Evolutionary conservation across 1,140 invertebrate genomes (phyloP).

Genomic region (Drepana arcuata): DNA sequence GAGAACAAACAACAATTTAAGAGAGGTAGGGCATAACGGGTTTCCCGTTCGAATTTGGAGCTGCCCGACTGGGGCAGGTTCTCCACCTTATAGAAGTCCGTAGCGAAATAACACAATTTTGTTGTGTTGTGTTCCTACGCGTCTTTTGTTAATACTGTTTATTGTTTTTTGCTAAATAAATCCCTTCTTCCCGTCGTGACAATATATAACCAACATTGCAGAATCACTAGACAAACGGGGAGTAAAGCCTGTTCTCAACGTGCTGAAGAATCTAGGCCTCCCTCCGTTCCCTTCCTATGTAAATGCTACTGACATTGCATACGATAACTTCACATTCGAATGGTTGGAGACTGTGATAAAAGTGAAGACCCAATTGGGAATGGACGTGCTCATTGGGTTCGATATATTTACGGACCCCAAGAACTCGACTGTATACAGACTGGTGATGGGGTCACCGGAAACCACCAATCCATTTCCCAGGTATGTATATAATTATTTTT

Average conservation of each 20-base stretch:
- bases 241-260: slow-evolving; percentile 73
- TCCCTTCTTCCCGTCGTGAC: too few species aligned
- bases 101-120: too few species aligned
- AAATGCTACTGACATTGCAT: slow-evolving; percentile 60
- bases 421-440: slow-evolving; percentile 75
- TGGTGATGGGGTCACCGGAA: slow-evolving; percentile 76
- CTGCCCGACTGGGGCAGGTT: too few species aligned
- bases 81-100: too few species aligned
- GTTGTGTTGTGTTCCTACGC: too few species aligned
- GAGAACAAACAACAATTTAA: too few species aligned
- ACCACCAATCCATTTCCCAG: slow-evolving; percentile 76
- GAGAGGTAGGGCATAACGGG: too few species aligned
- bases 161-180: too few species aligned
- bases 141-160: too few species aligned
- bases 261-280: slow-evolving; percentile 73
- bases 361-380: slow-evolving; percentile 75
- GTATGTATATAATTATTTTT: slow-evolving; percentile 55
- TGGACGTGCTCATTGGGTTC: slow-evolving; percentile 80
- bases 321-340: slow-evolving; percentile 65
- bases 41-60: too few species aligned
- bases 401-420: slow-evolving; percentile 78
- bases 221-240: slow-evolving; percentile 74
- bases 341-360: slow-evolving; percentile 76
- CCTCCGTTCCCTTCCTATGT: slow-evolving; percentile 73
- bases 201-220: too few species aligned